Conservation (phyloP, 2,113 vertebrate species). For the Empidonax traillii region DNA sequence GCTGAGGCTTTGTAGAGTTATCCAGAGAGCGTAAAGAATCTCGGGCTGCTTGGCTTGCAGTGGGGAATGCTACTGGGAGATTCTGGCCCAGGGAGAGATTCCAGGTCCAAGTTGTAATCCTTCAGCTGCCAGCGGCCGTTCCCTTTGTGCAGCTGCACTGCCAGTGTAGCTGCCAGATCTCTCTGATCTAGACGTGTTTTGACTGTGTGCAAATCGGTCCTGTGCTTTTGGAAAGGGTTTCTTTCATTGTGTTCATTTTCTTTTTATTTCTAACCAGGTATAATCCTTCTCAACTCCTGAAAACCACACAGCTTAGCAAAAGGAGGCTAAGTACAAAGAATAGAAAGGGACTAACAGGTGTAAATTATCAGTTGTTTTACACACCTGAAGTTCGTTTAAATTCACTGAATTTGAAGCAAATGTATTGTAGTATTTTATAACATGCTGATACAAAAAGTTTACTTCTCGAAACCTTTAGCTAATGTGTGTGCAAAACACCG, state of each 20-base stretch:
- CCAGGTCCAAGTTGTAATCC: neutral
- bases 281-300: neutral
- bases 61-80: neutral
- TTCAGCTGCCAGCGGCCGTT: rapidly evolving
- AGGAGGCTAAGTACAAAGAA: neutral
- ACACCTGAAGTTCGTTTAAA: neutral
- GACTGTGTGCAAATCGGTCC: neutral
- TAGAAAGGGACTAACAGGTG: neutral
- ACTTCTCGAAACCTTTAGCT: neutral
- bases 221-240: neutral
- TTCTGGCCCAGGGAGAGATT: neutral
- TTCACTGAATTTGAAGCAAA: neutral
- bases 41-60: neutral
- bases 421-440: neutral
- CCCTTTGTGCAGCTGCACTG: neutral
- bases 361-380: neutral
- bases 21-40: neutral
- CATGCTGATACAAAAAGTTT: neutral
- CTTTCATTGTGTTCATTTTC: neutral
- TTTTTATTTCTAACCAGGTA: neutral
- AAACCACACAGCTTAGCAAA: neutral
- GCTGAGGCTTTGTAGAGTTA: neutral
- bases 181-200: neutral
- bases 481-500: neutral
- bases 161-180: neutral